Evolutionary conservation across 2,888 invertebrate species (phyloP).

Genomic region (Neoitamus cyanurus): DNA sequence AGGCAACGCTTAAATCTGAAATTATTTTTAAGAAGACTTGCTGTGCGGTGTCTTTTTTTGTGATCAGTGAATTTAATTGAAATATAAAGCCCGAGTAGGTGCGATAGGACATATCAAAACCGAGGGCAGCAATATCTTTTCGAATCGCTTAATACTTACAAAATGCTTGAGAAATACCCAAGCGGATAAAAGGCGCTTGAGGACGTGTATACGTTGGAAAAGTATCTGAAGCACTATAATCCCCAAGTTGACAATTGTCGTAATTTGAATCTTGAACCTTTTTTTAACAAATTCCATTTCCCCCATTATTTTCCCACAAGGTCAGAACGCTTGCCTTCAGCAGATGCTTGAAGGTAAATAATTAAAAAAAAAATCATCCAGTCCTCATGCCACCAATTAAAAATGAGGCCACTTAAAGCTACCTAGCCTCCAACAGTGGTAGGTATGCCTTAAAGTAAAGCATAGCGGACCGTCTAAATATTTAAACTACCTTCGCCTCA

Average conservation of each 20-base stretch:
- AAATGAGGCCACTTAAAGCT: neutral
- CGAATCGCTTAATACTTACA: too few relatives aligned
- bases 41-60: neutral
- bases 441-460: neutral
- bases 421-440: neutral
- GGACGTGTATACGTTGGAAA: too few relatives aligned
- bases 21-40: neutral
- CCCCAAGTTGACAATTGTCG: neutral
- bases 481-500: neutral
- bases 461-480: neutral
- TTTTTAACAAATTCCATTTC: neutral
- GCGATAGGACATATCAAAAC: too few relatives aligned
- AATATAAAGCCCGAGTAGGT: too few relatives aligned
- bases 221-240: neutral
- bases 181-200: too few relatives aligned
- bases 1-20: neutral
- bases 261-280: neutral
- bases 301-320: neutral
- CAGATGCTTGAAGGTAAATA: neutral
- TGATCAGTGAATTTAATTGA: too few relatives aligned
- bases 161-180: neutral
- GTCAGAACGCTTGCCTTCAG: neutral
- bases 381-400: neutral
- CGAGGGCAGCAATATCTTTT: too few relatives aligned
- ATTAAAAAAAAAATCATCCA: neutral